Base-by-base conservation (phyloP, 2,797 vertebrate genomes). In the Mallotus villosus region DNA sequence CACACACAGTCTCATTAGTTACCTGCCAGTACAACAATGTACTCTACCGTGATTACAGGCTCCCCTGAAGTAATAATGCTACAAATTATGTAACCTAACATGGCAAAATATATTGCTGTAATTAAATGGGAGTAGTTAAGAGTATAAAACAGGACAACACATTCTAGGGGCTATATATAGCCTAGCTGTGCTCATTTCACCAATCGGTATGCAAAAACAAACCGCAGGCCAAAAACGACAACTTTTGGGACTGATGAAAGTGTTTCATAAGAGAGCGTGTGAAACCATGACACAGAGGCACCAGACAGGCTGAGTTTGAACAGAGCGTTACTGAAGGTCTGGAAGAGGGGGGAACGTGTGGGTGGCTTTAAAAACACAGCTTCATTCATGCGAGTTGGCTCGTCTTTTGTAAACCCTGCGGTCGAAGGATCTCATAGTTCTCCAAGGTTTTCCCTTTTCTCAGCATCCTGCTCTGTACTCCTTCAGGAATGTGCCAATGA, bases 401-500 rank as follows among this genome's bases (percentile, higher is more conserved):
- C 55, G 70, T 78, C 75, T 34, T 71, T 79, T 81, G 77, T 81
- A 86, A 84, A 90, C 78, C 76, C 73, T 84, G 82, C 74, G 82
- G 81, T 83, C 29, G 60, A 64, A 64, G 68, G 78, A 73, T 41
- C 74, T 76, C 72, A 19, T 76, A 84, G 75, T 59, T 55, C 68
- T 66, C 76, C 74, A 71, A 63, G 60, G 12, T 72, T 80, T 82
- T 77, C 21, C 77, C 72, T 76, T 79, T 74, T 76, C 81, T 84
- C 79, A 80, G 75, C 75, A 60, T 83, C 86, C 78, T 75, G 76
- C 75, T 78, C 74, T 86, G 72, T 79, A 34, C 81, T 80, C 82
- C 46, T 80, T 78, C 63, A 77, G 89, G 87, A 89, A 90, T 90
- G 88, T 84, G 81, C 78, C 68, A 65, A 81, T 86, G 88, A 91